Evolutionary conservation across 2,113 vertebrate genomes (phyloP).

Genomic region (Plotosus lineatus): DNA sequence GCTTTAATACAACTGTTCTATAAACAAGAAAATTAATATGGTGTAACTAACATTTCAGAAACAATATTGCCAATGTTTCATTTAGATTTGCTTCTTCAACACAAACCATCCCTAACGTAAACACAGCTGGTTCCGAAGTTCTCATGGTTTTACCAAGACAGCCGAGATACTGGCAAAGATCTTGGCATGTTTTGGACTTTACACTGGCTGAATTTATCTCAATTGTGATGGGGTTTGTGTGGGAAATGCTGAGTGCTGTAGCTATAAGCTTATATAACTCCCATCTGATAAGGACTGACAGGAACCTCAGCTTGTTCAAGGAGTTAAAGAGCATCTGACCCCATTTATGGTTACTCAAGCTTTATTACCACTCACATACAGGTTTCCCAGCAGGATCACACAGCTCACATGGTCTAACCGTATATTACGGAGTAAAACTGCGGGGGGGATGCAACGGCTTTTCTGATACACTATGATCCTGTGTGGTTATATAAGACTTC

Average conservation of each 20-base stretch:
- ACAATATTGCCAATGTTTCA: neutral
- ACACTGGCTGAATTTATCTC: neutral
- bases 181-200: neutral
- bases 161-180: neutral
- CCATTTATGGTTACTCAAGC: slow-evolving; percentile 44
- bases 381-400: slow-evolving; percentile 38
- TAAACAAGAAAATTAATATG: neutral
- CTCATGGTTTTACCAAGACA: neutral
- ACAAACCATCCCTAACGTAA: neutral
- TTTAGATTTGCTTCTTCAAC: neutral
- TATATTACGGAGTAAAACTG: slow-evolving; percentile 21
- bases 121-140: neutral
- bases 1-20: neutral
- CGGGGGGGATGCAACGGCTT: neutral
- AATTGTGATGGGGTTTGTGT: neutral
- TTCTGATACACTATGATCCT: neutral
- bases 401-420: neutral
- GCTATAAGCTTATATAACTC: slow-evolving; percentile 35
- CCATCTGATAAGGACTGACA: slow-evolving; percentile 39
- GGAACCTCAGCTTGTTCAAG: slow-evolving; percentile 24
- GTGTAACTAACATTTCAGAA: neutral
- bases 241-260: neutral
- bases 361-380: slow-evolving; percentile 45
- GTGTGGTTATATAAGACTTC: neutral
- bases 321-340: slow-evolving; percentile 37